Evolutionary conservation across 2,888 invertebrate species (phyloP), one percentile per base, ranked within the genome.

Genomic region (Salticus scenicus): DNA sequence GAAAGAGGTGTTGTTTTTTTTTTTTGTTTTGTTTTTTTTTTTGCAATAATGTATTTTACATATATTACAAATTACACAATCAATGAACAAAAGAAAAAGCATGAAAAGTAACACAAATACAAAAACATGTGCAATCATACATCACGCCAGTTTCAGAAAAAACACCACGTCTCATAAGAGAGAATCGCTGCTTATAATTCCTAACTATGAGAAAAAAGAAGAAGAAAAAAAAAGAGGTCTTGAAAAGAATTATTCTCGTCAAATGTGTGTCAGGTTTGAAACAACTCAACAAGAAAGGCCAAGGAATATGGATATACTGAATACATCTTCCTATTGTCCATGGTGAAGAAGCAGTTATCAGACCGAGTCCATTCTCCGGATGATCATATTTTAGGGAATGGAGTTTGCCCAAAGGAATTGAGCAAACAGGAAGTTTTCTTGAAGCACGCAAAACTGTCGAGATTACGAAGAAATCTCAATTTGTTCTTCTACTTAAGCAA

Each of bases 281-380:
- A 57, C 57, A 57, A 37, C 37, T 10, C 4, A 10, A 37, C 24
- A 57, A 57, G 57, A 57, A 57, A 37, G 37, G 37, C 37, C 37
- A 37, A 37, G 37, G 37, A 37, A 37, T 4, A 57, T 20, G 57
- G 57, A 57, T 57, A 20, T 24, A 24, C 24, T 57, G 24, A 57
- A 57, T 57, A 5, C 57, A 57, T 57, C 57, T 37, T 37, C 57
- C 57, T 24, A 57, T 57, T 57, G 57, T 57, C 24, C 24, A 24
- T 24, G 24, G 67, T 8, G 63, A 63, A 31, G 37, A 67, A 33
- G 20, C 8, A 33, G 27, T 84, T 77, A 84, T 77, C 67, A 84
- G 83, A 84, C 83, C 83, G 77, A 71, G 67, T 77, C 83, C 77
- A 8, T 66, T 28, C 81, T 57, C 31, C 10, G 28, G 27, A 70